Conservation (phyloP, 1,140 invertebrate genomes). For the Caligus rogercresseyi region DNA sequence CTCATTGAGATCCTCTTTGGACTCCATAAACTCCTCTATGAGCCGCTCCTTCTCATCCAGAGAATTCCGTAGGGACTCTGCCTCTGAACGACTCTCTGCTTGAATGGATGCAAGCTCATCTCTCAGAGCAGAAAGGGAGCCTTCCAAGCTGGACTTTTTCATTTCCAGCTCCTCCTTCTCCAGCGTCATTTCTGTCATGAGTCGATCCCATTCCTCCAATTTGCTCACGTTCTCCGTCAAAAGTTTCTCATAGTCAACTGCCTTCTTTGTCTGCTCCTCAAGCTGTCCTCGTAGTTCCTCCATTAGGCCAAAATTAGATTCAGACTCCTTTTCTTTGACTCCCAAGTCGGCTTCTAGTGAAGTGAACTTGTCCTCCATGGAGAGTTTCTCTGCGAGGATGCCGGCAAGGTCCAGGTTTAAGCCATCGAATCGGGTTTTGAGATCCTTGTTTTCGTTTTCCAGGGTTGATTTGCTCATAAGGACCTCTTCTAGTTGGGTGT, state of each 20-base stretch:
- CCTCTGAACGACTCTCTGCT: not conserved
- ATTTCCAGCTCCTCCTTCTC: constrained; percentile 14
- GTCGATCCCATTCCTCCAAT: not conserved
- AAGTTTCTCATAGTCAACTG: not conserved
- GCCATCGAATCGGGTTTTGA: not conserved
- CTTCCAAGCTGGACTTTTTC: constrained; percentile 2
- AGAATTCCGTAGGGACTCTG: not conserved
- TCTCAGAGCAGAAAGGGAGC: not conserved
- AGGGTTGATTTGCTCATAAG: not conserved
- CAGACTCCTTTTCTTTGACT: not conserved
- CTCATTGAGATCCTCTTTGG: constrained; percentile 1
- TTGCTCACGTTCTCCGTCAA: not conserved
- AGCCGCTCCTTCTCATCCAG: not conserved
- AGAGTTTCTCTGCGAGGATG: not conserved
- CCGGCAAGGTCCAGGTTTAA: not conserved
- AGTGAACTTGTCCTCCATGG: not conserved
- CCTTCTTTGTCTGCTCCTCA: not conserved
- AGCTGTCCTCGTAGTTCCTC: not conserved
- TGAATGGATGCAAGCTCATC: not conserved
- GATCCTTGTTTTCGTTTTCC: not conserved
- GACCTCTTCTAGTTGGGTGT: not conserved
- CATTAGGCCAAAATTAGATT: not conserved
- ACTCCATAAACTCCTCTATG: not conserved
- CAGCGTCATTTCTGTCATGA: not conserved
- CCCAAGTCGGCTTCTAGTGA: not conserved